These are phyloP conservation scores for Sarcophaga bullata DNA, from an alignment of 1,140 invertebrate genomes.

Conservation along the genomic window DNA sequence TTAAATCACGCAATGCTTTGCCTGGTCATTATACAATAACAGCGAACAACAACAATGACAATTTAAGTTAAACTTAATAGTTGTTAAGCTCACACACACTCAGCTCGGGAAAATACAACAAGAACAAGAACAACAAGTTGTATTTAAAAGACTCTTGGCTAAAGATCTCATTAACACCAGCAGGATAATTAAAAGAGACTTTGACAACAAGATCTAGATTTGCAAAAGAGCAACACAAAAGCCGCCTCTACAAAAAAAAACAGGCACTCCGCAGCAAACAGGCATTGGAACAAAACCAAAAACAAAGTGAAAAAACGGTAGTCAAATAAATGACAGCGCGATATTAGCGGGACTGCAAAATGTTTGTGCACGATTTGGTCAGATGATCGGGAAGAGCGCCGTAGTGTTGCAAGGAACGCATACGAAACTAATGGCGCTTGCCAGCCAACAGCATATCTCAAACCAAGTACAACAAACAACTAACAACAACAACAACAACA, in stretches of 20 bases:
- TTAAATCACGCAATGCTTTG: slow-evolving; percentile 63
- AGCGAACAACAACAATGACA: background rate
- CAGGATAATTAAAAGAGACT: slow-evolving; percentile 64
- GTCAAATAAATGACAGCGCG: slow-evolving; percentile 31
- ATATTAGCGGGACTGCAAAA: slow-evolving; percentile 13
- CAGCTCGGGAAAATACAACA: background rate
- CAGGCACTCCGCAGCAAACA: background rate
- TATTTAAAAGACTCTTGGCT: background rate
- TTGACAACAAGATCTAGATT: slow-evolving; percentile 42
- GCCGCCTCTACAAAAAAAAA: background rate
- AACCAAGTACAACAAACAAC: background rate
- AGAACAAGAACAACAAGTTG: too few species aligned
- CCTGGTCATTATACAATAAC: background rate
- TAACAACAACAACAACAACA: background rate
- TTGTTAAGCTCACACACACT: slow-evolving; percentile 12
- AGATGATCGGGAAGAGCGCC: background rate
- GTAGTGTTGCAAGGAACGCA: background rate
- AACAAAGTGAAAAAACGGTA: slow-evolving; percentile 6
- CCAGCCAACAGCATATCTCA: background rate
- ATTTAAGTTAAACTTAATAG: background rate
- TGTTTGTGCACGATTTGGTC: slow-evolving; percentile 30
- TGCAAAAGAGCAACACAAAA: background rate
- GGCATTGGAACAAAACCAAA: background rate
- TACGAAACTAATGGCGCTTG: slow-evolving; percentile 28
- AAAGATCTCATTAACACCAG: slow-evolving; percentile 65